Evolutionary conservation across 2,797 vertebrate species (phyloP), one percentile per base, ranked within the genome.

Genomic region (Antennarius maculatus): DNA sequence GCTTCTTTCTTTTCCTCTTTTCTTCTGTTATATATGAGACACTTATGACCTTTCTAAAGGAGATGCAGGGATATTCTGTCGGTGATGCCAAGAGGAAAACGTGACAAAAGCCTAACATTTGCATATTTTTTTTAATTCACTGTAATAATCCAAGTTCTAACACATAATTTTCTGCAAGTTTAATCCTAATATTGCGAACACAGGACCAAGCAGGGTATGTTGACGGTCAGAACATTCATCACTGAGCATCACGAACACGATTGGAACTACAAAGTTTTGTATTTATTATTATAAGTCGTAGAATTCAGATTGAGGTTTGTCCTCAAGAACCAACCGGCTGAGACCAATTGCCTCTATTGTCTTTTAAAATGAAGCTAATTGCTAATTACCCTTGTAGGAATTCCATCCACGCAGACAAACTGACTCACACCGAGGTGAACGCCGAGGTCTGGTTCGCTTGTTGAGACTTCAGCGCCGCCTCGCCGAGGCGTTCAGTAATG

Each of bases 401-500:
- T 57, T 39, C 3, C 3, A 15, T 14, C 16, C 17, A 53, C 31
- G 2, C 39, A 61, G 37, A 29, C 53, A 3, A 27, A 55, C 37
- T 80, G 54, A 48, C 67, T 72, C 57, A 45, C 39, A 48, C 54
- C 56, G 16, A 50, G 57, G 46, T 55, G 45, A 64, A 71, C 67
- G 39, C 68, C 42, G 46, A 54, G 12, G 54, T 23, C 28, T 4
- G 5, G 29, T 39, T 42, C 50, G 71, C 71, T 23, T 63, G 63
- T 56, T 71, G 46, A 74, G 72, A 64, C 57, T 12, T 47, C 41
- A 70, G 48, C 45, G 6, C 17, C 81, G 74, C 79, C 79, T 79
- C 88, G 69, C 69, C 74, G 51, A 81, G 23, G 79, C 48, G 50
- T 68, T 70, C 70, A 77, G 61, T 84, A 81, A 85, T 75, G 63